Evolutionary conservation across 2,888 invertebrate species (phyloP), one percentile per base, ranked within the genome.

Genomic region (Hermaeophaga mercurialis): DNA sequence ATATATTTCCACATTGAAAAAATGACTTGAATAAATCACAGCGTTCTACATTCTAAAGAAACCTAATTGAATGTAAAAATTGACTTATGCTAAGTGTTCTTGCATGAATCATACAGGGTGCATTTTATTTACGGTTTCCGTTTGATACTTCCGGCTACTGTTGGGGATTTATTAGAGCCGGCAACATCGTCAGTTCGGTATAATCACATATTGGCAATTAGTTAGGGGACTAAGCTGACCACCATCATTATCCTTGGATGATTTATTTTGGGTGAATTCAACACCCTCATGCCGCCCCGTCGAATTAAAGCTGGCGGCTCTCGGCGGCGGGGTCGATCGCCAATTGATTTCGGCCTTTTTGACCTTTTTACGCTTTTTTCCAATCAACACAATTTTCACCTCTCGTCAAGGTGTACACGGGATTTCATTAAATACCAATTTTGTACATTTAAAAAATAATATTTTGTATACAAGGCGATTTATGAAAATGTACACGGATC

Each of bases 191-290:
- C 74, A 75, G 75, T 75, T 75, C 73, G 75, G 75, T 76, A 75
- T 77, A 77, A 77, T 77, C 75, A 74, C 76, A 75, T 77, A 77
- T 76, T 76, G 76, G 75, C 77, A 76, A 77, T 77, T 77, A 77
- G 76, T 76, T 76, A 73, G 75, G 73, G 74, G 74, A 75, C 76
- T 74, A 76, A 77, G 76, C 76, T 76, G 77, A 77, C 77, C 77
- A 72, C 73, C 75, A 71, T 75, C 75, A 76, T 77, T 76, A 76
- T 76, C 73, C 74, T 75, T 74, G 75, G 75, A 74, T 77, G 76
- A 77, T 77, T 77, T 77, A 77, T 77, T 76, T 74, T 74, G 73
- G 75, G 72, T 74, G 74, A 52, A 75, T 74, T 73, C 73, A 73
- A 75, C 73, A 74, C 76, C 52, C 43, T 14, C 33, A 38, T 18